Evolutionary conservation across 2,797 vertebrate species (phyloP).

Genomic region (Coregonus suidteri): DNA sequence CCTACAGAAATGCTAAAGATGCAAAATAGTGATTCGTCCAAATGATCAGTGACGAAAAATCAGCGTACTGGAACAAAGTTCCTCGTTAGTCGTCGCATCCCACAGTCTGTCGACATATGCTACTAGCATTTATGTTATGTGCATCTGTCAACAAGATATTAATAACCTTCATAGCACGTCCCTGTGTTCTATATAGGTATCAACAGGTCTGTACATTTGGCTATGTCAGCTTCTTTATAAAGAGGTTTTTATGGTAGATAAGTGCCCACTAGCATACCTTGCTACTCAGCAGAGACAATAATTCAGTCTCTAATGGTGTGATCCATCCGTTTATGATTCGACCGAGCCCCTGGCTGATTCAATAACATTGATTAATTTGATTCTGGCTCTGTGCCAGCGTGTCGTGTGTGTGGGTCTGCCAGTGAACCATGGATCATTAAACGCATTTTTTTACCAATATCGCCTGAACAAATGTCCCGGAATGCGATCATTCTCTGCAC

Average conservation of each 20-base stretch:
- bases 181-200: slow-evolving; percentile 25
- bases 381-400: neutral
- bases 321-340: slow-evolving; percentile 27
- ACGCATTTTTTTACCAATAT: slow-evolving; percentile 48
- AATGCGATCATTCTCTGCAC: slow-evolving; percentile 18
- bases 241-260: slow-evolving; percentile 37
- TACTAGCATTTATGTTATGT: neutral
- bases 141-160: neutral
- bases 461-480: slow-evolving; percentile 32
- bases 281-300: slow-evolving; percentile 14
- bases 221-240: slow-evolving; percentile 37
- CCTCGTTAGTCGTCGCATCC: neutral
- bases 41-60: neutral
- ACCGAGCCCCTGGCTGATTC: slow-evolving; percentile 27
- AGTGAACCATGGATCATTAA: slow-evolving; percentile 51
- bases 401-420: slow-evolving; percentile 23
- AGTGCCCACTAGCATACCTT: slow-evolving; percentile 32
- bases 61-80: neutral
- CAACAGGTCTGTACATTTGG: slow-evolving; percentile 37
- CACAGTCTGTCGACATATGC: neutral
- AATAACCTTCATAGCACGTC: neutral
- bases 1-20: neutral
- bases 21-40: neutral
- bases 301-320: slow-evolving; percentile 26
- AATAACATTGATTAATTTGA: slow-evolving; percentile 45